Evolutionary conservation across 2,113 vertebrate species (phyloP).

Genomic region (Mola mola): DNA sequence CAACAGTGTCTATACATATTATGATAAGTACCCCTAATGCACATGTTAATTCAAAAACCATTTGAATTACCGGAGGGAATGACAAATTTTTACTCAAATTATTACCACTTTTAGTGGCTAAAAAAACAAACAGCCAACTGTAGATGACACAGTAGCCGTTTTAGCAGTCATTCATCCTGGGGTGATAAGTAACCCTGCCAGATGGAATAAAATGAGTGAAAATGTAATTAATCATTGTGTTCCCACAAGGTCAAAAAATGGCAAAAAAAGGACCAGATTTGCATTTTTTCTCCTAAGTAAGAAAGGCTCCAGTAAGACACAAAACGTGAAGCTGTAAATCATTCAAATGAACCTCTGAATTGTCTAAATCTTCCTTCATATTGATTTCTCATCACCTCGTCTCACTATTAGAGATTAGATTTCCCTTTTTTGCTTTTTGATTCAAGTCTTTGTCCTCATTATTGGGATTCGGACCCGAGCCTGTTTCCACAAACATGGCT

Average conservation of each 20-base stretch:
- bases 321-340: constrained; percentile 40
- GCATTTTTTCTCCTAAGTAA: constrained; percentile 54
- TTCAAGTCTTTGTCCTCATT: constrained; percentile 43
- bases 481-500: neutral
- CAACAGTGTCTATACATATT: neutral
- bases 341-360: constrained; percentile 50
- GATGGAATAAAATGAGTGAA: constrained; percentile 69
- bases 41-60: constrained; percentile 47
- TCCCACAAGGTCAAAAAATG: constrained; percentile 61
- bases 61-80: constrained; percentile 59
- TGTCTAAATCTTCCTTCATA: constrained; percentile 47
- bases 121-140: constrained; percentile 41
- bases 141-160: constrained; percentile 60
- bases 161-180: constrained; percentile 65
- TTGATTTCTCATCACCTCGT: constrained; percentile 58
- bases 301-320: constrained; percentile 46
- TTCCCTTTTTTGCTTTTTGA: constrained; percentile 28
- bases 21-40: constrained; percentile 33
- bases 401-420: no score
- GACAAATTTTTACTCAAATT: constrained; percentile 53
- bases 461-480: constrained; percentile 1
- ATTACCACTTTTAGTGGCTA: constrained; percentile 54
- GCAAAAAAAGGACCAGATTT: constrained; percentile 38
- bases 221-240: constrained; percentile 73
- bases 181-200: constrained; percentile 72